phyloP scores from a whole-genome alignment of 2,888 invertebrate genomes.

The Kuschelorhynchus macadamiae region DNA sequence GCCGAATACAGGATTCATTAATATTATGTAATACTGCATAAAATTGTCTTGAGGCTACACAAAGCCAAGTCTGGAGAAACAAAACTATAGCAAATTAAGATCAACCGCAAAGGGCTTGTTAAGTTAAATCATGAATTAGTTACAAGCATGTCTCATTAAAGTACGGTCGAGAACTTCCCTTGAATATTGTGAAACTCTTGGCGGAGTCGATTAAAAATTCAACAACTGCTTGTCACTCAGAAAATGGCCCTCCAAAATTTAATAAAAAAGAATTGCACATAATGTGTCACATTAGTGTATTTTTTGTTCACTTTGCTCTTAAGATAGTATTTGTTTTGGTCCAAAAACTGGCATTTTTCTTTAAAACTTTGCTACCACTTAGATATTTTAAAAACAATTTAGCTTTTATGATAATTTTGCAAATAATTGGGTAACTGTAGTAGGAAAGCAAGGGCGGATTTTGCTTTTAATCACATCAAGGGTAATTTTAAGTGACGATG shows the following conservation, averaged over 20 bases:
- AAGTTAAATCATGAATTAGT: conserved; percentile 24
- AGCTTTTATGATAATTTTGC: too few relatives aligned
- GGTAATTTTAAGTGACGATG: too few relatives aligned
- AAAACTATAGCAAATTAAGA: conserved; percentile 28
- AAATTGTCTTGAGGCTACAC: conserved; percentile 1
- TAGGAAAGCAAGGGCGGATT: too few relatives aligned
- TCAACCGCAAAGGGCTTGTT: conserved; percentile 22
- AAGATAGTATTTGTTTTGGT: too few relatives aligned
- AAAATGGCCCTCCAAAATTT: not conserved
- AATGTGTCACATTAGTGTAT: too few relatives aligned
- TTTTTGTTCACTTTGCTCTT: too few relatives aligned
- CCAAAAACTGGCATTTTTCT: too few relatives aligned
- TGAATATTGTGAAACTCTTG: not conserved
- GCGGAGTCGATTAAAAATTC: not conserved
- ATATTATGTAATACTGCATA: not conserved
- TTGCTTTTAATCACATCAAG: too few relatives aligned
- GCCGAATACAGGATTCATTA: not conserved
- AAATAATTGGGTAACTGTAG: too few relatives aligned
- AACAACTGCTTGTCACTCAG: not conserved
- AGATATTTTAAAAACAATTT: too few relatives aligned
- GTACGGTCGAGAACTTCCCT: not conserved
- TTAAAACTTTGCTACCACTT: too few relatives aligned
- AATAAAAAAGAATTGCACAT: too few relatives aligned
- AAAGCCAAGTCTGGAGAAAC: not conserved
- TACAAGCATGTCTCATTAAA: conserved; percentile 22